Evolutionary conservation across 2,888 invertebrate species (phyloP), one percentile per base, ranked within the genome.

Genomic region (Synanthedon vespiformis): DNA sequence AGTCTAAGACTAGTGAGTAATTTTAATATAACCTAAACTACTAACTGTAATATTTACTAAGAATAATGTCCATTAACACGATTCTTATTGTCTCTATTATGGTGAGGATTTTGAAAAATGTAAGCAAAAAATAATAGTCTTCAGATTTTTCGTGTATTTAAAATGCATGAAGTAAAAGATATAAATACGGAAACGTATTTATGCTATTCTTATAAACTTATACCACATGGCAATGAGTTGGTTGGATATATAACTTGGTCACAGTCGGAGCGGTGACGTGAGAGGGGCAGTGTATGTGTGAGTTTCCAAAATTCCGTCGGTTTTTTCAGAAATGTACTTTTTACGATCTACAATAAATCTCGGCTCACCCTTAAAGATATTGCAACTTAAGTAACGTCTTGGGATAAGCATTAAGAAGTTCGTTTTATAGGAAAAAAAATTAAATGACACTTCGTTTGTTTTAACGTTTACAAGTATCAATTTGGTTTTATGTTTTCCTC

Each of bases 331-430:
- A 65, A 73, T 72, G 70, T 76, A 70, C 70, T 72, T 77, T 80
- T 79, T 80, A 79, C 73, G 77, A 72, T 62, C 65, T 58, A 68
- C 74, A 72, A 78, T 79, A 79, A 80, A 77, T 80, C 77, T 76
- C 70, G 63, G 66, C 74, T 72, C 74, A 75, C 78, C 72, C 72
- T 67, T 72, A 72, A 54, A 48, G 48, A 48, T 44, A 51, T 50
- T 49, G 50, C 53, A 48, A 47, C 54, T 51, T 49, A 40, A 53
- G 50, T 54, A 50, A 56, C 50, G 49, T 53, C 50, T 53, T 67
- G 72, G 65, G 67, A 67, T 65, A 67, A 66, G 65, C 70, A 73
- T 77, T 72, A 72, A 64, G 59, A 58, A 57, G 60, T 66, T 67
- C 68, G 67, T 70, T 78, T 77, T 75, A 75, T 72, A 73, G 64